Percentiles rank a stretch among this genome's conserved stretches.
Evolutionary conservation across 1,140 invertebrate genomes (phyloP).

Genomic region (Diachasmimorpha longicaudata): DNA sequence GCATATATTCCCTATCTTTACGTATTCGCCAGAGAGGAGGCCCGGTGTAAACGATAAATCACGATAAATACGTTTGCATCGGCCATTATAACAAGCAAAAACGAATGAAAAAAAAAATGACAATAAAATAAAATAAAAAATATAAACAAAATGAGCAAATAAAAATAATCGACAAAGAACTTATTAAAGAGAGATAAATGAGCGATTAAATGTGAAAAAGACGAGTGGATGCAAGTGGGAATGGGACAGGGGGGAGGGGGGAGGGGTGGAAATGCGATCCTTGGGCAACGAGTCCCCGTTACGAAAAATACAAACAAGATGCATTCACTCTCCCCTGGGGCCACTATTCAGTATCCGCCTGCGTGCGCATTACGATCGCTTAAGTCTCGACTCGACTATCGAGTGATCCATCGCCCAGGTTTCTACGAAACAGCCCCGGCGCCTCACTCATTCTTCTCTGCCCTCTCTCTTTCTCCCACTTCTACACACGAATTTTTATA

Average conservation of each 20-base stretch:
- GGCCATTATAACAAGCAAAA: slow-evolving; percentile 51
- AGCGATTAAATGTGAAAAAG: slow-evolving; percentile 2
- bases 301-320: slow-evolving; percentile 14
- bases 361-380: slow-evolving; percentile 56
- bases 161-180: slow-evolving; percentile 11
- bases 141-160: not conserved
- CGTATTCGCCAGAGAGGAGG: slow-evolving; percentile 33
- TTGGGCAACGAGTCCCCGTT: slow-evolving; percentile 17
- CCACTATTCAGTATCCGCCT: slow-evolving; percentile 42
- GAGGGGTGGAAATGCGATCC: slow-evolving; percentile 30
- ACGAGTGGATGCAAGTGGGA: not conserved
- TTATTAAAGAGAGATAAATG: slow-evolving; percentile 31
- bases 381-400: slow-evolving; percentile 54
- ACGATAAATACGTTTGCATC: slow-evolving; percentile 59
- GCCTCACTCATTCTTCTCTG: slow-evolving; percentile 13
- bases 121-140: not conserved
- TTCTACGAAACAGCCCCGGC: slow-evolving; percentile 46
- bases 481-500: slow-evolving; percentile 8
- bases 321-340: slow-evolving; percentile 39
- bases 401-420: slow-evolving; percentile 56
- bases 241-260: slow-evolving; percentile 32
- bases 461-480: slow-evolving; percentile 4
- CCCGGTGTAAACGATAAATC: slow-evolving; percentile 60
- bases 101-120: slow-evolving; percentile 18
- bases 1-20: slow-evolving; percentile 22